phyloP scores from a whole-genome alignment of 2,888 invertebrate genomes.

The Callosobruchus maculatus region DNA sequence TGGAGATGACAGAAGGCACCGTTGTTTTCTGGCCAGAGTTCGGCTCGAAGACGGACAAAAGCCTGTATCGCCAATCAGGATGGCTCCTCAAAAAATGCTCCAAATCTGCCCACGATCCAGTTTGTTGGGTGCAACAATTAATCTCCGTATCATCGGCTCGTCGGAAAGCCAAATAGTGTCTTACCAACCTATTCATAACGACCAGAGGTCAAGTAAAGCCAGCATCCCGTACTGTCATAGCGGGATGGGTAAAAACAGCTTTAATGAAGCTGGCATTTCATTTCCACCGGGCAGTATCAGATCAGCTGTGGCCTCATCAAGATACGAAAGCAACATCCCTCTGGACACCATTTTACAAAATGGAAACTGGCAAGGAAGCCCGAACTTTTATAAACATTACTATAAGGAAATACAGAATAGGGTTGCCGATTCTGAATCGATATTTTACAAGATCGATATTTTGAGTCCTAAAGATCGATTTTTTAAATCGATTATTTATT shows the following conservation, averaged over 20 bases:
- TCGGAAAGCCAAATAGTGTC: conserved; percentile 5
- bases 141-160: conserved; percentile 11
- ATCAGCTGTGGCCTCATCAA: too few species aligned
- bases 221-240: conserved; percentile 16
- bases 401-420: too few species aligned
- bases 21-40: conserved; percentile 29
- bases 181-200: conserved; percentile 14
- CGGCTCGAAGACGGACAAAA: conserved; percentile 28
- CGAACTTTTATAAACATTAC: too few species aligned
- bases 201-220: conserved; percentile 14
- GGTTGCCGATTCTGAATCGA: too few species aligned
- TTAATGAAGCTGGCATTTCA: neutral
- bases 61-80: conserved; percentile 13
- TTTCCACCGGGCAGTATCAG: too few species aligned
- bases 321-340: too few species aligned
- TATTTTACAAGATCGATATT: too few species aligned
- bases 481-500: too few species aligned
- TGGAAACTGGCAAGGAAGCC: too few species aligned
- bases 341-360: too few species aligned
- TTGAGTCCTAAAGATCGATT: too few species aligned
- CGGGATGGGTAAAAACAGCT: conserved; percentile 16
- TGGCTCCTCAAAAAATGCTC: conserved; percentile 14
- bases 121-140: neutral
- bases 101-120: conserved; percentile 9
- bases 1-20: conserved; percentile 6